A percentile compares a stretch with the other conserved stretches of the same genome.
phyloP scores from a whole-genome alignment of 2,888 invertebrate species.

The Drosophila paramelanica region DNA sequence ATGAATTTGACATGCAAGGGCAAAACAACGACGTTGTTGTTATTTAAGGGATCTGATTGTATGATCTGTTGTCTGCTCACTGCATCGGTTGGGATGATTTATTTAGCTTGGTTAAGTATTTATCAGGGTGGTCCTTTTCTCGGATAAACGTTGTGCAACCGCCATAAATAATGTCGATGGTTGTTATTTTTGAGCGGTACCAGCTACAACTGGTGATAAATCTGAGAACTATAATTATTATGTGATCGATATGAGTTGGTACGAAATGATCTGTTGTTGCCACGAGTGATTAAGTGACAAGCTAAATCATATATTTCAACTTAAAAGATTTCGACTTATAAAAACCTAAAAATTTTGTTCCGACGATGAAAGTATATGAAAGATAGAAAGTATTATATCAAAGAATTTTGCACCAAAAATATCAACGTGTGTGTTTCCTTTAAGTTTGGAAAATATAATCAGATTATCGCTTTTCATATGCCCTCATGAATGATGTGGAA shows the following conservation, averaged over 20 bases:
- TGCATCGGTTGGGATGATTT: slow-evolving; percentile 61
- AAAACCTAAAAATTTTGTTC: no score
- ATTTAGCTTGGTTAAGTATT: slow-evolving; percentile 58
- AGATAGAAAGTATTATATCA: background rate
- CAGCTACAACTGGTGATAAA: slow-evolving; percentile 23
- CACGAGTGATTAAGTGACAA: background rate
- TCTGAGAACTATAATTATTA: slow-evolving; percentile 21
- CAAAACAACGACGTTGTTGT: slow-evolving; percentile 72
- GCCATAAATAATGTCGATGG: slow-evolving; percentile 69
- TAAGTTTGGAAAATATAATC: no score
- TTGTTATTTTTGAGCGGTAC: slow-evolving; percentile 42
- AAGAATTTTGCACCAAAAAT: background rate
- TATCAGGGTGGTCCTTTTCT: slow-evolving; percentile 67
- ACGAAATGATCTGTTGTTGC: background rate
- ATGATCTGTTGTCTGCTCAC: slow-evolving; percentile 25
- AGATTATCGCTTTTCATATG: no score
- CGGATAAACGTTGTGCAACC: slow-evolving; percentile 62
- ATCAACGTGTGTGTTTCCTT: no score
- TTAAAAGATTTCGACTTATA: no score
- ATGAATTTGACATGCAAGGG: slow-evolving; percentile 85
- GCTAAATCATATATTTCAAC: background rate
- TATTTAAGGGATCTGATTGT: slow-evolving; percentile 34
- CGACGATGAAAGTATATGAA: no score
- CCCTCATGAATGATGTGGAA: no score
- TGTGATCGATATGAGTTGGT: background rate